These are phyloP conservation scores for Drosophila cognata DNA, from an alignment of 2,888 invertebrate genomes.

Conservation along the genomic window DNA sequence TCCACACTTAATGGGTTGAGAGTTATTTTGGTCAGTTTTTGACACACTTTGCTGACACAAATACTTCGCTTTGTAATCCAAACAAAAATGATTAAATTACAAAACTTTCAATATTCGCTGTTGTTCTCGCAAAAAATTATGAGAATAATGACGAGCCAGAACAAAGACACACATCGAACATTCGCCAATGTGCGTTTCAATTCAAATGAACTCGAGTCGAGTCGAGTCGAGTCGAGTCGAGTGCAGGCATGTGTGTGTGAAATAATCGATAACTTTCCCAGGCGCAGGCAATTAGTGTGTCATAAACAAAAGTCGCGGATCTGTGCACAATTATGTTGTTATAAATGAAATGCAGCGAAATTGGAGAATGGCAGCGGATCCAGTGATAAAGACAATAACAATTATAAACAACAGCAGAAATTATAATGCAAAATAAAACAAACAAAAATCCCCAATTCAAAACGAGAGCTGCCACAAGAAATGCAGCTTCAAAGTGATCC, in stretches of 20 bases:
- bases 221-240: neutral
- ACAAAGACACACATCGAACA: neutral
- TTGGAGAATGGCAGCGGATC: conserved; percentile 30
- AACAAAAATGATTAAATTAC: conserved; percentile 26
- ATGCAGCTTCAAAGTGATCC: conserved; percentile 46
- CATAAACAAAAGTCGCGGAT: conserved; percentile 61
- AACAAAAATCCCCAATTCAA: conserved; percentile 5
- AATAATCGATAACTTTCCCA: conserved; percentile 47
- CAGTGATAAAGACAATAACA: conserved; percentile 59
- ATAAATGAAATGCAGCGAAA: conserved; percentile 30
- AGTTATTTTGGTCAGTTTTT: conserved; percentile 69
- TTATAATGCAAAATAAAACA: conserved; percentile 65
- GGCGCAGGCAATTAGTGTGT: conserved; percentile 72
- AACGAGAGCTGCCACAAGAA: conserved; percentile 30
- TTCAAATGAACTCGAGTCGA: neutral
- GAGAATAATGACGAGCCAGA: conserved; percentile 13
- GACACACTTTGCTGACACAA: conserved; percentile 67
- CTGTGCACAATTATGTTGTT: conserved; percentile 71
- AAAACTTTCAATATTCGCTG: conserved; percentile 37
- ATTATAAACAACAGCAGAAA: conserved; percentile 68
- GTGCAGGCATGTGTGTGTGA: neutral
- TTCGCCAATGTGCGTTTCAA: neutral
- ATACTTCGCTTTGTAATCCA: conserved; percentile 19
- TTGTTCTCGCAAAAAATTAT: neutral
- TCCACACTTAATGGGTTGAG: conserved; percentile 61